Evolutionary conservation across 2,888 invertebrate genomes (phyloP).

Genomic region (Limnephilus lunatus): DNA sequence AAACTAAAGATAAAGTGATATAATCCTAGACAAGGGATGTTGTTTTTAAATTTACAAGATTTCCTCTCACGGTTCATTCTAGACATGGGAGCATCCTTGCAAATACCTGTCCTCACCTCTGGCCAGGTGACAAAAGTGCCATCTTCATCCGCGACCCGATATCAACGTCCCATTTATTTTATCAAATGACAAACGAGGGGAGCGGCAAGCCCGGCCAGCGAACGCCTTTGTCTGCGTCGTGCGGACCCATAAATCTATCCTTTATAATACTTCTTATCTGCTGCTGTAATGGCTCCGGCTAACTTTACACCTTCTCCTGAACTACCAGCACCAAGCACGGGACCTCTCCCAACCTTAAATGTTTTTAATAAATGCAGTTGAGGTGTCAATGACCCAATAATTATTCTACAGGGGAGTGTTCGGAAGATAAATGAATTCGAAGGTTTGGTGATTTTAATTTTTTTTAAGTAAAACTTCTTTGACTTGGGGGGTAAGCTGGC

Average conservation of each 20-base stretch:
- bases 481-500: too few relatives aligned
- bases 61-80: neutral
- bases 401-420: neutral
- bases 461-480: too few relatives aligned
- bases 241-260: conserved; percentile 53
- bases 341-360: conserved; percentile 5
- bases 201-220: conserved; percentile 32
- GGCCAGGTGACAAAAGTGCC: conserved; percentile 30
- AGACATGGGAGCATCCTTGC: neutral
- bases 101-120: conserved; percentile 3
- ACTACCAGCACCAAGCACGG: neutral
- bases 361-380: conserved; percentile 37
- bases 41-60: neutral
- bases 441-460: too few relatives aligned
- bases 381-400: conserved; percentile 15
- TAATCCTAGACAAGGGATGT: too few relatives aligned
- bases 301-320: conserved; percentile 22
- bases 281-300: conserved; percentile 13
- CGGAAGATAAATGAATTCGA: too few relatives aligned
- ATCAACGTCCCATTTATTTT: conserved; percentile 56
- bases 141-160: conserved; percentile 46
- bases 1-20: too few relatives aligned
- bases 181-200: conserved; percentile 57
- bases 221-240: conserved; percentile 52
- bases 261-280: conserved; percentile 53